Evolutionary conservation across 2,888 invertebrate genomes (phyloP).

Genomic region (Entomobrya proxima): DNA sequence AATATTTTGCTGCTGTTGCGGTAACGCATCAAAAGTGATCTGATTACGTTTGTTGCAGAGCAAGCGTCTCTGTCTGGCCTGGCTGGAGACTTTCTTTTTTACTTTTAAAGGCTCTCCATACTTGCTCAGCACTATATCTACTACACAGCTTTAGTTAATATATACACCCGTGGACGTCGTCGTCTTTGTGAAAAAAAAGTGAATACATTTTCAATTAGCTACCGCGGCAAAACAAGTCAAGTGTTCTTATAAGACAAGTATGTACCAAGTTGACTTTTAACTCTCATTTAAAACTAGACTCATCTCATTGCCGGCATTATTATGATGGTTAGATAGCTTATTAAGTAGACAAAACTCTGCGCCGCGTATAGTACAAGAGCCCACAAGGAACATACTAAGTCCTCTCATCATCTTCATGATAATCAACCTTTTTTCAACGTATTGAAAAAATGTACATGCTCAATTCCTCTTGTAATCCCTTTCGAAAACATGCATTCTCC

Average conservation of each 20-base stretch:
- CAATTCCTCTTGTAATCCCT: slow-evolving; percentile 32
- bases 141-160: background rate
- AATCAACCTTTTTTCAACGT: no score
- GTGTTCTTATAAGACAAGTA: background rate
- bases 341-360: no score
- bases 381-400: no score
- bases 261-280: background rate
- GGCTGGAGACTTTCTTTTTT: slow-evolving; percentile 63
- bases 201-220: slow-evolving; percentile 64
- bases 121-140: background rate
- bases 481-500: slow-evolving; percentile 40
- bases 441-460: background rate
- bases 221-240: background rate
- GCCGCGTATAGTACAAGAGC: no score
- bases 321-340: no score
- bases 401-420: no score
- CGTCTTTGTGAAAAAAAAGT: slow-evolving; percentile 43
- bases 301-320: no score
- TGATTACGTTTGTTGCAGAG: slow-evolving; percentile 62
- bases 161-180: slow-evolving; percentile 35
- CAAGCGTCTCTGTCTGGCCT: slow-evolving; percentile 67
- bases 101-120: background rate
- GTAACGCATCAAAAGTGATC: slow-evolving; percentile 67
- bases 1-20: slow-evolving; percentile 29
- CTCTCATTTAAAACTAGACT: background rate